Percentiles rank a stretch among this genome's conserved stretches.
Conservation (phyloP, 2,113 vertebrate genomes). For the Pimephales promelas region DNA sequence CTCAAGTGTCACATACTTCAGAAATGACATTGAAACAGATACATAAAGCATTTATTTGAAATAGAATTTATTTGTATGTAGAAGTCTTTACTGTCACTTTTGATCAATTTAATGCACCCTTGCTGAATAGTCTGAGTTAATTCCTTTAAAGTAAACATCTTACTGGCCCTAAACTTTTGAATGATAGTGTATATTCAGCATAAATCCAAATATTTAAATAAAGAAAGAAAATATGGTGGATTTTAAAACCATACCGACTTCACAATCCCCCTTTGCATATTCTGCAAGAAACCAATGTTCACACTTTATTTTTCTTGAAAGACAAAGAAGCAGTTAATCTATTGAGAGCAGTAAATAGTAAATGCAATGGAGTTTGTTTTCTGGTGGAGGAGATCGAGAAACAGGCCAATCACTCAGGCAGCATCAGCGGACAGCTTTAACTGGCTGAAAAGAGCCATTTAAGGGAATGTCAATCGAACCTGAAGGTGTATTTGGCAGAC, state of each 20-base stretch:
- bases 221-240: background rate
- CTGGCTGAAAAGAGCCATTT: conserved; percentile 41
- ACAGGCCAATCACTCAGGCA: conserved; percentile 42
- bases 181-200: background rate
- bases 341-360: conserved; percentile 24
- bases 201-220: background rate
- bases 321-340: conserved; percentile 11
- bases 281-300: background rate
- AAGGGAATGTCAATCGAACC: conserved; percentile 48
- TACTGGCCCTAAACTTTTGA: too few relatives aligned
- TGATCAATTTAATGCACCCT: background rate
- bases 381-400: conserved; percentile 12
- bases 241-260: background rate
- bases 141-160: background rate
- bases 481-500: conserved; percentile 37
- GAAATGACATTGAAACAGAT: background rate
- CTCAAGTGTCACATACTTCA: background rate
- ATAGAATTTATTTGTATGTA: background rate
- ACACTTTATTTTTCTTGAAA: background rate
- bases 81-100: background rate
- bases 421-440: conserved; percentile 27
- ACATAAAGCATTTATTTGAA: background rate
- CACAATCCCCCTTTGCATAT: background rate
- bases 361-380: background rate
- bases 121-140: background rate